These are phyloP conservation scores for Flabesymbios commensalis DNA, from an alignment of 2,888 invertebrate species.

Conservation along the genomic window DNA sequence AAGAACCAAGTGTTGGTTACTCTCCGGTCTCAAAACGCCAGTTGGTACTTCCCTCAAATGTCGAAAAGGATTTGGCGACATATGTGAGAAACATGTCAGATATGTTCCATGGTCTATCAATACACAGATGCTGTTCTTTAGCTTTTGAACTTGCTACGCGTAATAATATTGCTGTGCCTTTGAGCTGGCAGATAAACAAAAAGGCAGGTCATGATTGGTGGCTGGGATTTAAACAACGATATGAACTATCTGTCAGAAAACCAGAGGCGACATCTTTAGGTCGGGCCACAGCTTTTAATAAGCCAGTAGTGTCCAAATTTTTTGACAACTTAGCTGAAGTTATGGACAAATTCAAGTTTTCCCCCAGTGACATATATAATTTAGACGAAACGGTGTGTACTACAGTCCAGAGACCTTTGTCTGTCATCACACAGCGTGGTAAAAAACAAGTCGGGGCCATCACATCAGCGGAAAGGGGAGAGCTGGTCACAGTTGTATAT, in stretches of 20 bases:
- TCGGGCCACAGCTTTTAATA: conserved; percentile 32
- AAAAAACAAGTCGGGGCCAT: conserved; percentile 30
- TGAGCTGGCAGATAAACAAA: too few species aligned
- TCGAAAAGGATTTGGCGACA: conserved; percentile 14
- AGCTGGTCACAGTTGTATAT: conserved; percentile 19
- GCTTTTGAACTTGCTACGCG: conserved; percentile 7
- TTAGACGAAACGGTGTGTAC: conserved; percentile 33
- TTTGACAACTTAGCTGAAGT: conserved; percentile 29
- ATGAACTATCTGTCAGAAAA: conserved; percentile 16
- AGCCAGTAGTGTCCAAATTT: conserved; percentile 21
- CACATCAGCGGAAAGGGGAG: conserved; percentile 23
- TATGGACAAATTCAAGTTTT: conserved; percentile 23
- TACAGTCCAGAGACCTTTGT: conserved; percentile 27
- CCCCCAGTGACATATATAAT: conserved; percentile 23
- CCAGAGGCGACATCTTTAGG: conserved; percentile 34
- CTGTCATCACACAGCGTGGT: conserved; percentile 24
- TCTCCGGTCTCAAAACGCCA: not conserved
- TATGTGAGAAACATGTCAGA: conserved; percentile 12
- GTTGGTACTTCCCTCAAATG: not conserved
- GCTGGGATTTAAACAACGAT: conserved; percentile 1
- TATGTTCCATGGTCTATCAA: conserved; percentile 18
- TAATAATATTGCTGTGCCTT: too few species aligned
- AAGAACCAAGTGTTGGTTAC: not conserved
- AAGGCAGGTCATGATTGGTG: not conserved
- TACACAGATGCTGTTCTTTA: conserved; percentile 1